Percentiles rank a stretch among this genome's conserved stretches.
Evolutionary conservation across 2,888 invertebrate genomes (phyloP).

Genomic region (Lasioglossum morio): DNA sequence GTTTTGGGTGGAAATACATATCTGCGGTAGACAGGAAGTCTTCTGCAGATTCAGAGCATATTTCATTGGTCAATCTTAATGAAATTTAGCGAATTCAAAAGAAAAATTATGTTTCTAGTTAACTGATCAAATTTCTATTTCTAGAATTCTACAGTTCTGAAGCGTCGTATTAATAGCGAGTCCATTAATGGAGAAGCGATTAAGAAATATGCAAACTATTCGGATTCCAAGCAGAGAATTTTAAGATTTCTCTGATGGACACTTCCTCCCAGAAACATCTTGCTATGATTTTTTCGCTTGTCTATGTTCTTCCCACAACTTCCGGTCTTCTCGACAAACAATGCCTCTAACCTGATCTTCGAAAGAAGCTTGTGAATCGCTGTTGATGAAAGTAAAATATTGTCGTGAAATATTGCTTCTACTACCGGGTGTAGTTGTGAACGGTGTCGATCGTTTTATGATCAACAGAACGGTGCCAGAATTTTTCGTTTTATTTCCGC

Average conservation of each 20-base stretch:
- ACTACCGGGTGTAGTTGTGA: not conserved
- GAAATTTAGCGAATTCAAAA: too few relatives aligned
- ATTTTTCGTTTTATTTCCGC: slow-evolving; percentile 48
- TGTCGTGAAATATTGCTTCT: slow-evolving; percentile 17
- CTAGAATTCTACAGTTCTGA: not conserved
- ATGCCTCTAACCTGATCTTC: not conserved
- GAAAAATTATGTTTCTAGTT: too few relatives aligned
- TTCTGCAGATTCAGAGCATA: not conserved
- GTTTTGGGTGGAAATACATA: not conserved
- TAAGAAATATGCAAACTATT: not conserved
- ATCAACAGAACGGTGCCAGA: slow-evolving; percentile 39
- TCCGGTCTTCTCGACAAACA: not conserved
- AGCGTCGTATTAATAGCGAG: not conserved
- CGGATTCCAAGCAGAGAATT: not conserved
- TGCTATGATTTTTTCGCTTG: not conserved
- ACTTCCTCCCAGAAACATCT: not conserved
- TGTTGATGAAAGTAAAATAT: slow-evolving; percentile 5
- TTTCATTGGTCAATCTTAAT: not conserved
- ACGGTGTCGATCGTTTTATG: slow-evolving; percentile 31
- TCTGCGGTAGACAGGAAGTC: not conserved
- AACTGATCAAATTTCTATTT: not conserved
- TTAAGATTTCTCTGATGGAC: not conserved
- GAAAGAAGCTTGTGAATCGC: not conserved
- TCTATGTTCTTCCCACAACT: not conserved
- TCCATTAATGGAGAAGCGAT: not conserved